Evolutionary conservation across 2,888 invertebrate genomes (phyloP).

Genomic region (Matsumyia berberina): DNA sequence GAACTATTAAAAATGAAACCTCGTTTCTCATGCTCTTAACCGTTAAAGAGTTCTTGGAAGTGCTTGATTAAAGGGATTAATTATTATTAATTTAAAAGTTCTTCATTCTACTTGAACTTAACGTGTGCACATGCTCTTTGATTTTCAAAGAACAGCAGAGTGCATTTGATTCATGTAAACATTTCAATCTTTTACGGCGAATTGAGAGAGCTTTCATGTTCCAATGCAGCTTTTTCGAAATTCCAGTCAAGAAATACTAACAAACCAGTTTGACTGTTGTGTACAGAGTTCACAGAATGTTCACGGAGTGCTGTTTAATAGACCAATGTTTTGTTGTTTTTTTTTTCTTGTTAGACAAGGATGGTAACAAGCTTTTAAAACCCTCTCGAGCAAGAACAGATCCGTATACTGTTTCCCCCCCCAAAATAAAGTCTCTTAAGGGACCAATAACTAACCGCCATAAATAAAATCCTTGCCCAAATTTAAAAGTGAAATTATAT

Average conservation of each 20-base stretch:
- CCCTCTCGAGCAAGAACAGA: too few species aligned
- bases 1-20: too few species aligned
- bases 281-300: background rate
- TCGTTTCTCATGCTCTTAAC: background rate
- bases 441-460: background rate
- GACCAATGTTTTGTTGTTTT: too few species aligned
- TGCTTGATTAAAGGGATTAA: background rate
- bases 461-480: background rate
- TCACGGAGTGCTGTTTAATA: too few species aligned
- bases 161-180: background rate
- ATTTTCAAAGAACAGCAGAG: background rate
- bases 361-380: too few species aligned
- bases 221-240: slow-evolving; percentile 46
- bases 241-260: slow-evolving; percentile 18
- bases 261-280: slow-evolving; percentile 11
- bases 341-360: too few species aligned
- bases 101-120: background rate
- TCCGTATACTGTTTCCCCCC: too few species aligned
- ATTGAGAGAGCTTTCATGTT: background rate
- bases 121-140: background rate
- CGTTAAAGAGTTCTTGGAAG: background rate
- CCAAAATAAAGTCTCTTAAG: slow-evolving; percentile 1
- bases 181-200: slow-evolving; percentile 23
- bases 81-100: background rate
- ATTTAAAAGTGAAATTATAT: slow-evolving; percentile 7